Percentiles rank a stretch among this genome's conserved stretches.
These are phyloP conservation scores for Idaea dimidiata DNA, from an alignment of 2,888 invertebrate genomes.

Conservation along the genomic window DNA sequence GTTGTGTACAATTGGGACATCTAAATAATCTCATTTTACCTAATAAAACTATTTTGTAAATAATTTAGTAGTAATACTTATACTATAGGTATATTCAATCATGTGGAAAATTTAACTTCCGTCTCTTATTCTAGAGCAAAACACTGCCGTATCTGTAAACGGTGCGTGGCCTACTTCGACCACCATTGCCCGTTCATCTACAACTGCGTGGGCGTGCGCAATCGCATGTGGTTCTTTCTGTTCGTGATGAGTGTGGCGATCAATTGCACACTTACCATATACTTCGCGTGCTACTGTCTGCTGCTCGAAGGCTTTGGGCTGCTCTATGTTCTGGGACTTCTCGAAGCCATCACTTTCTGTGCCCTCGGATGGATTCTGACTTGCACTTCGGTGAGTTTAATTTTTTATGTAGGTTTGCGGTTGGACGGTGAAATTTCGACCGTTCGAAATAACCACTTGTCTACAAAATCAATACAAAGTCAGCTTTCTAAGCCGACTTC, in stretches of 20 bases:
- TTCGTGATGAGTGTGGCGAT: constrained; percentile 94
- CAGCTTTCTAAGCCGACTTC: no score
- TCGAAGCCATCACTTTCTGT: constrained; percentile 92
- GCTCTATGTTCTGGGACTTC: constrained; percentile 90
- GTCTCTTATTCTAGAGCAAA: constrained; percentile 81
- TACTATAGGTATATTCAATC: no score
- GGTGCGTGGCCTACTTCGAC: constrained; percentile 94
- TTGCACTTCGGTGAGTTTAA: constrained; percentile 88
- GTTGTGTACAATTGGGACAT: no score
- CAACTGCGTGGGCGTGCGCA: constrained; percentile 95
- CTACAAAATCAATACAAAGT: no score
- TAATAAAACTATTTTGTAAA: no score
- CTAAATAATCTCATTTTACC: no score
- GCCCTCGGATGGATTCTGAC: constrained; percentile 93
- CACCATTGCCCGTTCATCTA: constrained; percentile 98
- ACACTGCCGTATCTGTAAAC: constrained; percentile 95
- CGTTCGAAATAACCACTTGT: no score
- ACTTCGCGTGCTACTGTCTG: constrained; percentile 92
- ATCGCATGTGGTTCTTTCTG: constrained; percentile 95
- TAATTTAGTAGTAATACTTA: no score
- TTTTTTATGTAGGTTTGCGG: no score
- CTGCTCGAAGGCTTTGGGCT: constrained; percentile 92
- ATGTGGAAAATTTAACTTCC: no score
- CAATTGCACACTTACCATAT: constrained; percentile 92
- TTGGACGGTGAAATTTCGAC: no score